phyloP scores from a whole-genome alignment of 1,140 invertebrate species.

The Trialeurodes vaporariorum region DNA sequence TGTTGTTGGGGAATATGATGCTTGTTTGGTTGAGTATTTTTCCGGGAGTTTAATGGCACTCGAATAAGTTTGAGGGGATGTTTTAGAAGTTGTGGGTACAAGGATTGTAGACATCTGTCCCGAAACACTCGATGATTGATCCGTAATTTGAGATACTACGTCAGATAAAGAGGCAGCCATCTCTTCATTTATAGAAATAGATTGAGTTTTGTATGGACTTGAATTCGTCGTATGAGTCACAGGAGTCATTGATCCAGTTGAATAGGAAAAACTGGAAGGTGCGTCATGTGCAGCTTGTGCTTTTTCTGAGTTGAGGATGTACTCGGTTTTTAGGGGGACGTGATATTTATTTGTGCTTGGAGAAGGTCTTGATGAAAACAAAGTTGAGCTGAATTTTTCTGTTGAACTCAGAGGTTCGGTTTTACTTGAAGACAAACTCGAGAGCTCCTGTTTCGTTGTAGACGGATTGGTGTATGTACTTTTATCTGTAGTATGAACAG shows the following conservation, averaged over 20 bases:
- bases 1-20: background rate
- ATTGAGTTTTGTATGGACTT: background rate
- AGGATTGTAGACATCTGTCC: conserved; percentile 3
- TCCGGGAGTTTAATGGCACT: background rate
- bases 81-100: conserved; percentile 4
- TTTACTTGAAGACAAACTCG: background rate
- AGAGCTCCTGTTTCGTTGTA: background rate
- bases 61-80: background rate
- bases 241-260: background rate
- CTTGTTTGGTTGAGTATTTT: background rate
- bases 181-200: conserved; percentile 16
- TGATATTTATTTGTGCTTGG: background rate
- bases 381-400: background rate
- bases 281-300: background rate
- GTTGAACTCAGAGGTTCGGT: background rate
- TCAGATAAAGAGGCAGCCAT: conserved; percentile 23
- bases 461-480: background rate
- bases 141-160: conserved; percentile 23
- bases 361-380: background rate
- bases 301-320: background rate
- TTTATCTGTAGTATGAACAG: no score
- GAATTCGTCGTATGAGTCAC: conserved; percentile 2
- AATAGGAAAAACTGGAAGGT: background rate
- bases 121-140: conserved; percentile 15
- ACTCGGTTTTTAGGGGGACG: background rate